Percentiles rank a stretch among this genome's conserved stretches.
Conservation (phyloP, 2,888 invertebrate genomes). For the Meiosimyza platycephala region DNA sequence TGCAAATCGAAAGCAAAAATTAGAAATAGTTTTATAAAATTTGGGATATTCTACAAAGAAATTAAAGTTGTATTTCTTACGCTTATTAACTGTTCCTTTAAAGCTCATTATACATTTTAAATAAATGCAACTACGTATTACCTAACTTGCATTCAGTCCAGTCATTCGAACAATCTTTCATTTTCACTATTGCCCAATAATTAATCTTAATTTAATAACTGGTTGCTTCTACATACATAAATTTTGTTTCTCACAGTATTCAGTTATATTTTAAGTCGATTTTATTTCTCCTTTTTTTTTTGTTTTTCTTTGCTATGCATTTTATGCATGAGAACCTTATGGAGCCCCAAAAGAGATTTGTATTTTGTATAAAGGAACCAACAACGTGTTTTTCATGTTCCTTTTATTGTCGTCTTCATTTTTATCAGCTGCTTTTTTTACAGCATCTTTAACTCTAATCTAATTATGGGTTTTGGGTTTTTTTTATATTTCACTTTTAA, state of each 20-base stretch:
- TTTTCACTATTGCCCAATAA: conserved; percentile 49
- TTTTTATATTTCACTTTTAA: conserved; percentile 37
- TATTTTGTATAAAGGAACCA: conserved; percentile 13
- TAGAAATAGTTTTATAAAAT: too few relatives aligned
- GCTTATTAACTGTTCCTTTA: too few relatives aligned
- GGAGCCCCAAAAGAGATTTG: conserved; percentile 38
- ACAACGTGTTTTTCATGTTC: conserved; percentile 18
- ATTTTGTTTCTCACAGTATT: conserved; percentile 34
- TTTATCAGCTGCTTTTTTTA: not conserved
- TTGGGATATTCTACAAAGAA: too few relatives aligned
- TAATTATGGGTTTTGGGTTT: conserved; percentile 29
- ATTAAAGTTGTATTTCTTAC: too few relatives aligned
- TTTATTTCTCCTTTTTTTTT: conserved; percentile 38
- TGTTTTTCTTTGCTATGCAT: conserved; percentile 36
- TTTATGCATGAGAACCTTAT: conserved; percentile 39
- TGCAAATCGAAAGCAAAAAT: too few relatives aligned
- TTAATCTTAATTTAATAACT: conserved; percentile 52
- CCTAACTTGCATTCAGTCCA: conserved; percentile 19
- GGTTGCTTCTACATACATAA: conserved; percentile 37
- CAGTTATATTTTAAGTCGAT: conserved; percentile 36
- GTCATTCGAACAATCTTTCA: conserved; percentile 34
- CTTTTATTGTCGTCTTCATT: not conserved
- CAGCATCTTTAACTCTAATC: conserved; percentile 17
- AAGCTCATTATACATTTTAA: too few relatives aligned
- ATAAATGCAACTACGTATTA: too few relatives aligned